Evolutionary conservation across 2,113 vertebrate species (phyloP).

Genomic region (Prunella fulvescens): DNA sequence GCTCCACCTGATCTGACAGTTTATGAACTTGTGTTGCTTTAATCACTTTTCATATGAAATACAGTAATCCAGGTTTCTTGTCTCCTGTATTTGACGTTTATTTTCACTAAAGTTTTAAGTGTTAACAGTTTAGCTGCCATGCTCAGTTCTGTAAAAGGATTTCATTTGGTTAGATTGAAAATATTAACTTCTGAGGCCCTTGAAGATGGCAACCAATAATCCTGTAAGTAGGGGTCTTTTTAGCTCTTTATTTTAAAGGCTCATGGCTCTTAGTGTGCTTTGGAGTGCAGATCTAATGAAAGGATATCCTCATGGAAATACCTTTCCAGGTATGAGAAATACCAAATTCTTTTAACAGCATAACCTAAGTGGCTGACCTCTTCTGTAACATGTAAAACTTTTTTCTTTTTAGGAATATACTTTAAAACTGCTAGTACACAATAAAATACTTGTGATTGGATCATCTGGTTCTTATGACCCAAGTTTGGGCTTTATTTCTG

Average conservation of each 20-base stretch:
- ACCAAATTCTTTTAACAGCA: neutral
- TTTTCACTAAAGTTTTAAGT: constrained; percentile 15
- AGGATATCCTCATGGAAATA: neutral
- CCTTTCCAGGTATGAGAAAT: constrained; percentile 32
- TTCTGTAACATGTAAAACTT: neutral
- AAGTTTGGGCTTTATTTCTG: neutral
- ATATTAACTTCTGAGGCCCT: constrained; percentile 25
- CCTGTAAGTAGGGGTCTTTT: constrained; percentile 57
- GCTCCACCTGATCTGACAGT: constrained; percentile 19
- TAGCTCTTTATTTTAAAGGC: constrained; percentile 34
- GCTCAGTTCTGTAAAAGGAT: constrained; percentile 32
- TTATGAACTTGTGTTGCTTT: constrained; percentile 22
- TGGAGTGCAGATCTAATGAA: neutral
- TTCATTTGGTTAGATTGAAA: constrained; percentile 53
- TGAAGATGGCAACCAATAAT: constrained; percentile 47
- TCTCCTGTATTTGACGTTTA: neutral
- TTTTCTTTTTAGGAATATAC: neutral
- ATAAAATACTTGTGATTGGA: neutral
- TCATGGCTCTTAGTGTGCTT: neutral
- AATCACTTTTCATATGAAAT: neutral
- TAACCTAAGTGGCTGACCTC: neutral
- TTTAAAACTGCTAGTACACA: neutral
- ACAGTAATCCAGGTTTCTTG: constrained; percentile 21
- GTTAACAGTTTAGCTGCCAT: constrained; percentile 14
- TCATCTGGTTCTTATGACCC: constrained; percentile 19